Evolutionary conservation across 2,888 invertebrate genomes (phyloP).

Genomic region (Thera obeliscata): DNA sequence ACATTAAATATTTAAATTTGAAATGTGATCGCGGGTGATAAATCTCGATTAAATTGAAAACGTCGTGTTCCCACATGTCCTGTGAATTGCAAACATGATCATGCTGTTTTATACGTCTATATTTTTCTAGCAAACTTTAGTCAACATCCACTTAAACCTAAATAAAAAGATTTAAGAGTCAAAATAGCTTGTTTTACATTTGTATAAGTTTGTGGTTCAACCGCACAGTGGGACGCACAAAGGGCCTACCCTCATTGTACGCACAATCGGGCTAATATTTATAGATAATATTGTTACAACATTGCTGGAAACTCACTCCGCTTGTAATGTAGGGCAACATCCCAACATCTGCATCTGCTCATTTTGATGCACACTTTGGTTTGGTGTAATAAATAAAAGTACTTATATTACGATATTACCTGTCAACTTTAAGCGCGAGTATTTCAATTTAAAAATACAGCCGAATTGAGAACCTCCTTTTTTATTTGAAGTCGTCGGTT

Average conservation of each 20-base stretch:
- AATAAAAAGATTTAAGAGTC: constrained; percentile 18
- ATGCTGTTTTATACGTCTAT: constrained; percentile 55
- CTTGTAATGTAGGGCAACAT: constrained; percentile 56
- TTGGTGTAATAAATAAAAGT: constrained; percentile 22
- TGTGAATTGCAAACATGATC: constrained; percentile 67
- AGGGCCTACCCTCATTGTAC: constrained; percentile 57
- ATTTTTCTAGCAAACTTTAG: constrained; percentile 40
- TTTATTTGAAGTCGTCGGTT: too few relatives aligned
- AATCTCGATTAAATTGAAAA: constrained; percentile 64
- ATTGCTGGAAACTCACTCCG: constrained; percentile 52
- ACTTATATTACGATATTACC: constrained; percentile 4
- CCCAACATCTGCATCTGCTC: constrained; percentile 47
- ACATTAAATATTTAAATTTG: constrained; percentile 40
- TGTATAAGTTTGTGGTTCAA: constrained; percentile 36
- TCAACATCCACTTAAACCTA: constrained; percentile 7
- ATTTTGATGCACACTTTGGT: constrained; percentile 34
- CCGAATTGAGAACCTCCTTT: too few relatives aligned
- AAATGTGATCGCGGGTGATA: constrained; percentile 42
- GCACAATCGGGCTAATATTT: constrained; percentile 75
- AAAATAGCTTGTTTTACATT: constrained; percentile 16
- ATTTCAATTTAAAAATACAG: too few relatives aligned
- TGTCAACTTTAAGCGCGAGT: too few relatives aligned
- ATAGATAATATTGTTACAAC: constrained; percentile 79
- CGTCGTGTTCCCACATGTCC: constrained; percentile 69
- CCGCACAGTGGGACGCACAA: constrained; percentile 62